phyloP scores from a whole-genome alignment of 2,797 vertebrate genomes.

The Lepidocolaptes lacrymiger region DNA sequence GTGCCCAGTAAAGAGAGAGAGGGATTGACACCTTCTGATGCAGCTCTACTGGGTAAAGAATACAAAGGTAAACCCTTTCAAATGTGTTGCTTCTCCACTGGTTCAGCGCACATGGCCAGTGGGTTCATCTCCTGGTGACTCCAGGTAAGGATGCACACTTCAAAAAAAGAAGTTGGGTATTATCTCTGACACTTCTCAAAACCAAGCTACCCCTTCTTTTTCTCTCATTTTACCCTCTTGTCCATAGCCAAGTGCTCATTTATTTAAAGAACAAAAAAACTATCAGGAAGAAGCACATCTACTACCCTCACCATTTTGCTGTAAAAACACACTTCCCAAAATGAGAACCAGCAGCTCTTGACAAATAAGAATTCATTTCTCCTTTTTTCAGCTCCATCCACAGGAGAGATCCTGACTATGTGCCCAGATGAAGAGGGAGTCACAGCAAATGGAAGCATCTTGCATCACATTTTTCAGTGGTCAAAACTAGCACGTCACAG shows the following conservation, averaged over 20 bases:
- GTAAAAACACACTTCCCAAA: not conserved
- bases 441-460: not conserved
- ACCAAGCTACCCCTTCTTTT: not conserved
- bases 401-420: not conserved
- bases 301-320: not conserved
- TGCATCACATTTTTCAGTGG: not conserved
- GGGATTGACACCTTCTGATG: not conserved
- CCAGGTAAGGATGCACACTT: not conserved
- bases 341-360: not conserved
- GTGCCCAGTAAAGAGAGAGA: not conserved
- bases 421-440: not conserved
- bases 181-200: not conserved
- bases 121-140: not conserved
- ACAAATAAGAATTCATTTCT: not conserved
- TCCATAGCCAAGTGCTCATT: not conserved
- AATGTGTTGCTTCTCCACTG: rapidly evolving
- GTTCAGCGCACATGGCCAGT: rapidly evolving
- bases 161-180: not conserved
- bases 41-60: not conserved
- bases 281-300: not conserved
- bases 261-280: not conserved
- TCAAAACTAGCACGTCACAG: not conserved
- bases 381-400: not conserved
- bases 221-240: not conserved
- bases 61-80: not conserved